Evolutionary conservation across 1,140 invertebrate species (phyloP).

Genomic region (Drosophila athabasca): DNA sequence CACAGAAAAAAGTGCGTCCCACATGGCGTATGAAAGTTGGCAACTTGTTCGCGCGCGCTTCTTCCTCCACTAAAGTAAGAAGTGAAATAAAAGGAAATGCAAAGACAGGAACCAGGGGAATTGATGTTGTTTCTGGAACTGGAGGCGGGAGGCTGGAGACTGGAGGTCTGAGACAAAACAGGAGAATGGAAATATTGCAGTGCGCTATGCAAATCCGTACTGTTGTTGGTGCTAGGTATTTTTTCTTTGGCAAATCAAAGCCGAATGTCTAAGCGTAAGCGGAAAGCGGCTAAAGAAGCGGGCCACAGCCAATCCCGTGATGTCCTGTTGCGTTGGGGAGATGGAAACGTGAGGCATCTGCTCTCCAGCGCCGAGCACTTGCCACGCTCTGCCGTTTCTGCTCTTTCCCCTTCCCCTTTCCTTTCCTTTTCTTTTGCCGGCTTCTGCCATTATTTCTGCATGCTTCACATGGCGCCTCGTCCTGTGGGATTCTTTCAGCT

Average conservation of each 20-base stretch:
- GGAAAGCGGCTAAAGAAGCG: slow-evolving; percentile 43
- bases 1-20: slow-evolving; percentile 65
- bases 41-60: slow-evolving; percentile 55
- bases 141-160: slow-evolving; percentile 10
- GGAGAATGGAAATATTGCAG: slow-evolving; percentile 29
- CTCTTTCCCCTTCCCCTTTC: neutral
- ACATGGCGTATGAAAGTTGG: slow-evolving; percentile 78
- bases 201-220: slow-evolving; percentile 59
- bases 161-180: slow-evolving; percentile 22
- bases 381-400: slow-evolving; percentile 42
- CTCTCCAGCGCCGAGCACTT: slow-evolving; percentile 35
- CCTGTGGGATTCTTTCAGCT: slow-evolving; percentile 51
- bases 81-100: slow-evolving; percentile 51
- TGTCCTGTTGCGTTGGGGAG: slow-evolving; percentile 64
- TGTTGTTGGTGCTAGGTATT: slow-evolving; percentile 4
- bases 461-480: slow-evolving; percentile 49
- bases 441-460: slow-evolving; percentile 54
- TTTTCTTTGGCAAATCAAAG: slow-evolving; percentile 56
- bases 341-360: slow-evolving; percentile 70
- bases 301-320: slow-evolving; percentile 48
- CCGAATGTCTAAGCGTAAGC: slow-evolving; percentile 8
- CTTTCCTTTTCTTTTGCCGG: slow-evolving; percentile 11
- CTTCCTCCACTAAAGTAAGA: slow-evolving; percentile 53
- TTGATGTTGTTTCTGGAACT: slow-evolving; percentile 35
- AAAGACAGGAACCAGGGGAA: slow-evolving; percentile 54